These are phyloP conservation scores for Kuschelorhynchus macadamiae DNA, from an alignment of 2,888 invertebrate species.

Conservation along the genomic window DNA sequence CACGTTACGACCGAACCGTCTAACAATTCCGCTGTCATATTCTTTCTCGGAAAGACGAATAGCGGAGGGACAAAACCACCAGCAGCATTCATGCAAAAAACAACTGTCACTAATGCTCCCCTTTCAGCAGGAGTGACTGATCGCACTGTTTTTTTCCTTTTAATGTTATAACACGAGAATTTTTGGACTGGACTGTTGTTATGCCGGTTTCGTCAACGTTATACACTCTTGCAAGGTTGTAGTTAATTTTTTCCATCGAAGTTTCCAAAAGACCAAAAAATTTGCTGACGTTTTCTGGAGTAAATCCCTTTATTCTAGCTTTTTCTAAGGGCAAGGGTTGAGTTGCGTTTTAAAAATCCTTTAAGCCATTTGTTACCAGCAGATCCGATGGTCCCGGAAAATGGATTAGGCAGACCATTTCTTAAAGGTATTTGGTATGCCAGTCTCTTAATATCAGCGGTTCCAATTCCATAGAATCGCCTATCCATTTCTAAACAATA, in stretches of 20 bases:
- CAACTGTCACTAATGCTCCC: no score
- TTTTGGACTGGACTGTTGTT: no score
- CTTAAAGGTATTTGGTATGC: conserved; percentile 13
- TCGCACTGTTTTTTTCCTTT: no score
- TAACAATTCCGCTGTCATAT: no score
- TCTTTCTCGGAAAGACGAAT: no score
- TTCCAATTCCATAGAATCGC: conserved; percentile 5
- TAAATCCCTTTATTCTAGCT: conserved; percentile 6
- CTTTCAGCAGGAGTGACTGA: no score
- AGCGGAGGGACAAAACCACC: no score
- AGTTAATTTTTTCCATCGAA: conserved; percentile 28
- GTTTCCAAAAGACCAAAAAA: conserved; percentile 56
- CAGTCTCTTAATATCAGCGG: conserved; percentile 1
- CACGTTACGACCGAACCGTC: no score
- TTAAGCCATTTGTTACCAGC: conserved; percentile 9
- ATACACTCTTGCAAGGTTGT: no score
- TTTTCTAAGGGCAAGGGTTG: neutral
- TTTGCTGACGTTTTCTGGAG: conserved; percentile 39
- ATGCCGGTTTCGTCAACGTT: no score
- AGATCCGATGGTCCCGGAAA: neutral
- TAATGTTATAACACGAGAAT: no score
- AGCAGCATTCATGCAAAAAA: no score
- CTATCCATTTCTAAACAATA: conserved; percentile 16
- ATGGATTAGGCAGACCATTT: conserved; percentile 2
- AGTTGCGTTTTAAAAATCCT: conserved; percentile 1